Base-by-base conservation (phyloP, 2,113 vertebrate species). In the Thryonomys swinderianus region DNA sequence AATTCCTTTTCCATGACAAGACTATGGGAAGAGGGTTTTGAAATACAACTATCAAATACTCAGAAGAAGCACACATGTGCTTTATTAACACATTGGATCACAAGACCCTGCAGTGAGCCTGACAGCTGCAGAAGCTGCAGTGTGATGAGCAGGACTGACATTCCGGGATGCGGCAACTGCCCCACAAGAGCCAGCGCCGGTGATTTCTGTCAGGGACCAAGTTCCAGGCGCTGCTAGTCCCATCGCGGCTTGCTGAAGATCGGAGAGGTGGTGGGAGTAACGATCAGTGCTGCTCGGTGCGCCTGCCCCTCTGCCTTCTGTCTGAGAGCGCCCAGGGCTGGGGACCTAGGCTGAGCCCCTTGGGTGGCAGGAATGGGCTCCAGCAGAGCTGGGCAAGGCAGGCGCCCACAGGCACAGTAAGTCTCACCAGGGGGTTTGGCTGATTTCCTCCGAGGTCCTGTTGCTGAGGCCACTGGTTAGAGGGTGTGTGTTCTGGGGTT, bases 1-100 rank as follows among this genome's bases (percentile, higher is more conserved):
- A 16, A 93, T 81, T 95, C 85, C 37, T 90, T 76, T 86, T 93
- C 80, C 3, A 21, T 53, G 80, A 21, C 57, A 87, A 69, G 71
- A 73, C 23, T 67, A 85, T 67, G 16, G 88, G 61, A 82, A 81
- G 48, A 23, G 30, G 37, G 21, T 61, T 94, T 86, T 80, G 30
- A 93, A 82, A 51, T 86, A 40, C 18, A 45, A 45, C 64, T 55
- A 53, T 74, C 32, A 90, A 48, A 34, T 42, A 84, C 34, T 67
- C 48, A 61, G 59, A 92, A 61, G n/a, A 69, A 53, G 53, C 27
- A 11, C 10, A 32, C 9, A 4, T n/a, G 32, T 9, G 12, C 73
- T 88, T 96, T 80, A 55, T n/a, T 34, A 62, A 32, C 1, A 17
- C 13, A 9, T 34, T 45, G 42, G 66, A 53, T 59, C 57, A 57